Evolutionary conservation across 2,797 vertebrate genomes (phyloP).

Genomic region (Meda fulgida): DNA sequence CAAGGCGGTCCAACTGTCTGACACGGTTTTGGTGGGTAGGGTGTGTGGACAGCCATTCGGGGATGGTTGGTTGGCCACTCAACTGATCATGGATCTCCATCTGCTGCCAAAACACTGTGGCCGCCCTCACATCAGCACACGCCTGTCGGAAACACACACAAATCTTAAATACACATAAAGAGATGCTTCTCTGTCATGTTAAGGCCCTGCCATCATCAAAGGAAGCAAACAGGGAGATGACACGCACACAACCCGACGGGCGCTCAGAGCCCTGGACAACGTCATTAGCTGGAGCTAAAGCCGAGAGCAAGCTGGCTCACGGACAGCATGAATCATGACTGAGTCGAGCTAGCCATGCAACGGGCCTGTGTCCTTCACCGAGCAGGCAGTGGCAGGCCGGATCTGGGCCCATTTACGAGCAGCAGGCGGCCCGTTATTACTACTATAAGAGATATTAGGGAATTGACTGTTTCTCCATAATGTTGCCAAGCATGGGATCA

Average conservation of each 20-base stretch:
- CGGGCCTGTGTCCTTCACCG: conserved; percentile 31
- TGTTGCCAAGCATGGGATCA: conserved; percentile 40
- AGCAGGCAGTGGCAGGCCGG: neutral
- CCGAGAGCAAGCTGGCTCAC: neutral
- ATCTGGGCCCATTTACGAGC: conserved; percentile 15
- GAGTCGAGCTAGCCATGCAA: neutral
- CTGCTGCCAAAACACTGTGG: conserved; percentile 92
- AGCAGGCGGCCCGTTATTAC: conserved; percentile 29
- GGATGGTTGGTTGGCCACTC: conserved; percentile 75
- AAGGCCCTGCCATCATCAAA: neutral
- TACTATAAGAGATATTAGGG: conserved; percentile 27
- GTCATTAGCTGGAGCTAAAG: conserved; percentile 30
- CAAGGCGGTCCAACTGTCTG: conserved; percentile 83
- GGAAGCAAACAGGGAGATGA: neutral
- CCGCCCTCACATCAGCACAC: conserved; percentile 91
- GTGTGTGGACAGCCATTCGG: conserved; percentile 96
- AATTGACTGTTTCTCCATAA: conserved; percentile 31
- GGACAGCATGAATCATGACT: conserved; percentile 39
- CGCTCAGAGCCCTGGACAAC: neutral
- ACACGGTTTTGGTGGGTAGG: conserved; percentile 89
- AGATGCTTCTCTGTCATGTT: conserved; percentile 9
- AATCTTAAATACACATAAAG: conserved; percentile 1
- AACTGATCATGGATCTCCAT: conserved; percentile 84
- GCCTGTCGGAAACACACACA: conserved; percentile 76
- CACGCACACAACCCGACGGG: neutral